Base-by-base conservation (phyloP, 2,797 vertebrate genomes). In the Cercopithecus diana region DNA sequence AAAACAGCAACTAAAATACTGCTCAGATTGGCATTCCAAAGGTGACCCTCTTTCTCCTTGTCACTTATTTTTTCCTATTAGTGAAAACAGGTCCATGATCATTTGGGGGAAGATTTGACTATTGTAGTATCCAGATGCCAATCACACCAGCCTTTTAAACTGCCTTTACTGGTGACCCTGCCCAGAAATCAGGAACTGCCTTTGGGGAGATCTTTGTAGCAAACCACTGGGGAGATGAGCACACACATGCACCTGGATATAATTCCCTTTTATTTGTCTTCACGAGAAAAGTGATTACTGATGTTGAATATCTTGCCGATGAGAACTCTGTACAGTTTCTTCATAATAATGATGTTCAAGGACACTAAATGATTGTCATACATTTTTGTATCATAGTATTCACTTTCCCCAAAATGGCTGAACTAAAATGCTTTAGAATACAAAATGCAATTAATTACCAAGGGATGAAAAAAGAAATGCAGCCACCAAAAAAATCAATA, bases 231-330 rank as follows among this genome's bases (percentile, higher is more conserved):
- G 97, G 97, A 97, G 36, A 15, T 1, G 30, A 20, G 41, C 30
- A n/a, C 48, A 50, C 72, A 10, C 12, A 67, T n/a, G 58, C 77
- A 52, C 95, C 96, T 97, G 85, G 72, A 52, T 76, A 67, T 43
- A 94, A 96, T 97, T 97, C 90, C 95, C 79, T 96, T 97, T 98
- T 96, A 95, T 97, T 98, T 97, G 96, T 96, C 95, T 97, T 96
- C 75, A 81, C 10, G 90, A 95, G 94, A 86, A 96, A 86, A 55
- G 79, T 67, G 82, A 96, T 96, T 93, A 93, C 88, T 80, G 90
- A 86, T 94, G 82, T 88, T 43, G 94, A 88, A 39, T 91, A 76
- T 81, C 94, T 93, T 97, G 88, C 88, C 88, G 96, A 94, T 94
- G 96, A 97, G 90, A 90, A 97, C 80, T 77, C 92, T 17, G 88